Base-by-base conservation (phyloP, 2,888 invertebrate species). In the Lasioglossum pauxillum region DNA sequence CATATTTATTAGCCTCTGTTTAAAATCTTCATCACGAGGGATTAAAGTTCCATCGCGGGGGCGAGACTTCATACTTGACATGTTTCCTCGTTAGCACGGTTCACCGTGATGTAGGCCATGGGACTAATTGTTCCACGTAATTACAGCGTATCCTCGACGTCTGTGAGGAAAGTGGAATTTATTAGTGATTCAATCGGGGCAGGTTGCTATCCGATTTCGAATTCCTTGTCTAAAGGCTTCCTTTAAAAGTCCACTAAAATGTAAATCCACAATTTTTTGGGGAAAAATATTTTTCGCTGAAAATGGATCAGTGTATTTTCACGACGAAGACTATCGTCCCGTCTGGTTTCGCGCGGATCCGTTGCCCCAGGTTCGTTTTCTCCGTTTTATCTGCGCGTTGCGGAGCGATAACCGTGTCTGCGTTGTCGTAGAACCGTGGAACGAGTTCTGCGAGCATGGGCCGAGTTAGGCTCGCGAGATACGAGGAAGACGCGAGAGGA, bases 381-480 rank as follows among this genome's bases (percentile, higher is more conserved):
- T 64, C 19, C 64, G 64, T 64, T 64, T 64, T 31, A 31, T 64
- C 64, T 31, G 5, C 31, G n/a, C 31, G n/a, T 31, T 7, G 31
- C 16, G 64, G 16, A 19, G 74, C 72, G 88, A 89, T 88, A 90
- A 85, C 85, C 44, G 19, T 31, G 64, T 31, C 31, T 31, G 31
- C 19, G 64, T 80, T 77, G 82, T n/a, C 57, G 57, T 57, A 57
- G 57, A n/a, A 84, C 74, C 84, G 82, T 84, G 90, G 92, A 94
- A 94, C 94, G 91, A 92, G 94, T 94, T 94, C 89, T 90, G 92
- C 91, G 91, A 93, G 91, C 93, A 93, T 92, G 91, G 23, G 0
- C 67, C 85, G 84, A 73, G 81, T 74, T 80, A 75, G 73, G 74
- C 78, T 38, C 67, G 80, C 77, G 57, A 69, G 85, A 85, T 75